These are phyloP conservation scores for Nesometra sesokonis DNA, from an alignment of 35 echinoderm and acorn worm genomes.

Conservation along the genomic window DNA sequence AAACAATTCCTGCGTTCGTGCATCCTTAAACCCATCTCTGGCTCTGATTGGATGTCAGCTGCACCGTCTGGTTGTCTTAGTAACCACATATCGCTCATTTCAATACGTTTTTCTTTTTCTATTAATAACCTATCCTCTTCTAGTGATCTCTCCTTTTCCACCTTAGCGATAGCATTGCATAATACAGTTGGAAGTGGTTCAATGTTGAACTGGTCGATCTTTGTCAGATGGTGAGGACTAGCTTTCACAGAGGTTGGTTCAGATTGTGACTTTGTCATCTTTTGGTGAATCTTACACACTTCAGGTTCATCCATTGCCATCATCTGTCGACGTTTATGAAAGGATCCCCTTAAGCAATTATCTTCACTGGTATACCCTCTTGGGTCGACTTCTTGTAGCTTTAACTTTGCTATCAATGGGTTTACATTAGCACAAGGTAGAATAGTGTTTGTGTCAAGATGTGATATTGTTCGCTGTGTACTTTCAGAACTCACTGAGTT, in stretches of 20 bases:
- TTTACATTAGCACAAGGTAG: constrained; percentile 29
- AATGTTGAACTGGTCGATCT: not conserved
- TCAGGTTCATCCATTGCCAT: not conserved
- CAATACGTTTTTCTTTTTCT: constrained; percentile 21
- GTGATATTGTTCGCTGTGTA: constrained; percentile 31
- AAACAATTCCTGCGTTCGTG: not conserved
- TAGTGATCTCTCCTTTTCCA: not conserved
- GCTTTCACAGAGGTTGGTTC: not conserved
- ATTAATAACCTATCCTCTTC: not conserved
- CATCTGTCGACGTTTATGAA: not conserved
- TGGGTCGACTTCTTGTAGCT: not conserved
- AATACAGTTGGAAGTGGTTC: not conserved
- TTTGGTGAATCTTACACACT: not conserved
- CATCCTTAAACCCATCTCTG: not conserved
- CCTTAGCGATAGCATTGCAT: not conserved
- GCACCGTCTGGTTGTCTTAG: constrained; percentile 82
- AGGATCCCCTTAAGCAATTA: not conserved
- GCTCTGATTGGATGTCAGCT: constrained; percentile 26
- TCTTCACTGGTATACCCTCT: not conserved
- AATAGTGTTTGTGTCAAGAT: constrained; percentile 34
- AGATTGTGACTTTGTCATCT: not conserved
- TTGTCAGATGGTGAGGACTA: not conserved
- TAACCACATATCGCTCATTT: constrained; percentile 43
- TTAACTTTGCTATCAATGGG: constrained; percentile 1
- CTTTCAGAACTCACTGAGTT: constrained; percentile 10